A percentile compares a stretch with the other conserved stretches of the same genome.
Evolutionary conservation across 2,113 vertebrate species (phyloP).

Genomic region (Pungitius pungitius): DNA sequence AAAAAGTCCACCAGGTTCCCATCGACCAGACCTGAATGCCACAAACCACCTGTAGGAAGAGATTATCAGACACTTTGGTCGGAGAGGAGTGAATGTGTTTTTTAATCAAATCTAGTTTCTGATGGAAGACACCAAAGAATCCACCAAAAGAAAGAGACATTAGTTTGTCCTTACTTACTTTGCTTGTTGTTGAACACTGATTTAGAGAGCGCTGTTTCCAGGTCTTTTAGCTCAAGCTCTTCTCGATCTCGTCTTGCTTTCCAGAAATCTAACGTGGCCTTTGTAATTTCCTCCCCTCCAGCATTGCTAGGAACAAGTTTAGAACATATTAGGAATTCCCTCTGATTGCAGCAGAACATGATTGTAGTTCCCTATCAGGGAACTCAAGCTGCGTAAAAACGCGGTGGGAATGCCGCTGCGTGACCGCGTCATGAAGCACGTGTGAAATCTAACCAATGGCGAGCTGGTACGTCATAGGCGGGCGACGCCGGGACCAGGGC

Average conservation of each 20-base stretch:
- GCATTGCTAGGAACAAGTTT: constrained; percentile 82
- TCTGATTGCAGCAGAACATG: not conserved
- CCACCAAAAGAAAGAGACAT: not conserved
- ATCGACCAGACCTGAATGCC: constrained; percentile 92
- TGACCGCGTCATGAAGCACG: too few relatives aligned
- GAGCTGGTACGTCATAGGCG: too few relatives aligned
- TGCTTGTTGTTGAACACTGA: constrained; percentile 92
- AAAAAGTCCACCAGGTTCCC: constrained; percentile 95
- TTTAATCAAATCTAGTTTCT: not conserved
- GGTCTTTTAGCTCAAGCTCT: constrained; percentile 88
- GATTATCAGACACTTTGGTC: not conserved
- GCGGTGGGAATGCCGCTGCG: too few relatives aligned
- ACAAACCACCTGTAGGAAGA: constrained; percentile 87
- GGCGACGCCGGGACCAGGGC: too few relatives aligned
- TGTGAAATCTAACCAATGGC: too few relatives aligned
- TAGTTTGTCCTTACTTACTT: constrained; percentile 80
- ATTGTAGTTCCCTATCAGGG: not conserved
- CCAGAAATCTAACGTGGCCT: constrained; percentile 89
- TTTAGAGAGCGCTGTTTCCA: constrained; percentile 83
- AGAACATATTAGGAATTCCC: not conserved
- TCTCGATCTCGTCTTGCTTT: constrained; percentile 81
- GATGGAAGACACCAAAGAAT: too few relatives aligned
- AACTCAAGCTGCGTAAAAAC: too few relatives aligned
- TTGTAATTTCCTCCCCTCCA: constrained; percentile 88
- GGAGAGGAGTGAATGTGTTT: not conserved